Evolutionary conservation across 2,888 invertebrate species (phyloP), one percentile per base, ranked within the genome.

Genomic region (Drosophila prolongata): DNA sequence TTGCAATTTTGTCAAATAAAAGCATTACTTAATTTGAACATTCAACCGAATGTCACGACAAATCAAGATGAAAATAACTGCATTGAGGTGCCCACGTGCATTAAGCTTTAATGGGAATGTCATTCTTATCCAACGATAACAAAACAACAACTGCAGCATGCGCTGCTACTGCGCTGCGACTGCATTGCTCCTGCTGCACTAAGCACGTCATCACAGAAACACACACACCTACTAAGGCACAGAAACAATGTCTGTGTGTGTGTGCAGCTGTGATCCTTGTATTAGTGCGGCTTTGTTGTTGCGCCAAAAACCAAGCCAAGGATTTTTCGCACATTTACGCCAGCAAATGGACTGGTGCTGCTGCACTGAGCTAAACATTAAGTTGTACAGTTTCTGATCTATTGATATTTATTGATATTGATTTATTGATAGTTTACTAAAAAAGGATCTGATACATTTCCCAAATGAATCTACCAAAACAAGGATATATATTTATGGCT

Each of bases 301-400:
- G 80, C 74, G 69, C 83, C 80, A 80, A 85, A 82, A 83, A 86
- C 77, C 80, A 86, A 85, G 89, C 85, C 87, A 85, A 85, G 85
- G 85, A 80, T 89, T 84, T 88, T 80, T 86, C 76, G 74, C 81
- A 89, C 79, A 80, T 79, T 88, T 76, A 69, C 78, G 70, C 75
- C 75, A 75, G 70, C 75, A 78, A 82, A 76, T 77, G 79, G 74
- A 76, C 84, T 67, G 57, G 58, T 62, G 55, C 57, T 58, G 27
- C 42, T 50, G 55, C 67, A 76, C 59, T 55, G 27, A 19, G 30
- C 30, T 30, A 8, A 30, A 30, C 2, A 8, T 8, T 6, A 30
- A 30, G 30, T 4, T 24, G 4, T 24, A 24, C 24, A 24, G 24
- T 30, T 30, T 8, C 8, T 30, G 30, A 30, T 6, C 0, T 16